Evolutionary conservation across 2,113 vertebrate genomes (phyloP).

Genomic region (Perognathus longimembris): DNA sequence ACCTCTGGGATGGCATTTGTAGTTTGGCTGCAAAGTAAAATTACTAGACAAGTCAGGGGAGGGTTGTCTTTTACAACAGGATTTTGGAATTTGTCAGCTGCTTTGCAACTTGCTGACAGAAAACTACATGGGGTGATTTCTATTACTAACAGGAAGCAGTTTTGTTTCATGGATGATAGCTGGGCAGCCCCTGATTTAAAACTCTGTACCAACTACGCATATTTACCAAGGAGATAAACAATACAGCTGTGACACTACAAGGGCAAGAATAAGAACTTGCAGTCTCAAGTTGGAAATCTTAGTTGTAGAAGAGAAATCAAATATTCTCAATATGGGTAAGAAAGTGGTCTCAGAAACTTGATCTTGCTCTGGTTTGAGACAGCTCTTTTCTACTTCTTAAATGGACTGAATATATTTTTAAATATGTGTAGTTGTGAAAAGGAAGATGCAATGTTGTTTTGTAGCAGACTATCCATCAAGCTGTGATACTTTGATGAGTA

Average conservation of each 20-base stretch:
- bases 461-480: background rate
- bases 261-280: background rate
- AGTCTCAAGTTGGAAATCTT: background rate
- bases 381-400: background rate
- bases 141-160: background rate
- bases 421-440: slow-evolving; percentile 23
- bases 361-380: slow-evolving; percentile 1
- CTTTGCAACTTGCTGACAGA: slow-evolving; percentile 70
- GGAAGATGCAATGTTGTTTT: background rate
- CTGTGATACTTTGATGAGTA: background rate
- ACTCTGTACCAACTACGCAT: background rate
- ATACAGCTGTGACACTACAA: background rate
- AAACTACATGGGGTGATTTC: slow-evolving; percentile 57
- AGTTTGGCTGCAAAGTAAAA: slow-evolving; percentile 65
- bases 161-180: background rate
- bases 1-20: slow-evolving; percentile 72
- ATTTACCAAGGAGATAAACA: slow-evolving; percentile 29
- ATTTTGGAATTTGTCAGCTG: slow-evolving; percentile 58
- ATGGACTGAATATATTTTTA: slow-evolving; percentile 32
- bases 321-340: background rate
- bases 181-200: background rate
- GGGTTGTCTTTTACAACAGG: slow-evolving; percentile 65
- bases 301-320: slow-evolving; percentile 33
- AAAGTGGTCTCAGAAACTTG: background rate
- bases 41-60: slow-evolving; percentile 51